Base-by-base conservation (phyloP, 2,113 vertebrate genomes). In the Tangachromis dhanisi region DNA sequence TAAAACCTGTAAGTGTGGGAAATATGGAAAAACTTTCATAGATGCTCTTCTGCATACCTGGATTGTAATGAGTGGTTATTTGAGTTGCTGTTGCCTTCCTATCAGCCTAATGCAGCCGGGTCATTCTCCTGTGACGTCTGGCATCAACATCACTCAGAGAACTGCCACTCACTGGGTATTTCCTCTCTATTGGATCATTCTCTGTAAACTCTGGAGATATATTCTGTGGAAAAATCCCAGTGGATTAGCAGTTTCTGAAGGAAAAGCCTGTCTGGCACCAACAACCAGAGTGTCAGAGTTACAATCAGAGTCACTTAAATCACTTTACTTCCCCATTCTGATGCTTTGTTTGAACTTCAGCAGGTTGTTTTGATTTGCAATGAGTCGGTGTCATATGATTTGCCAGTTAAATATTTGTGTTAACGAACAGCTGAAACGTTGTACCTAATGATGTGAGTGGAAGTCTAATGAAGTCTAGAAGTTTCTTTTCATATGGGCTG, bases 41-140 rank as follows among this genome's bases (percentile, higher is more conserved):
- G 61, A 38, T 38, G 61, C 61, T 68, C 33, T 38, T 38, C 61
- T 13, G 11, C 61, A 68, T 68, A 68, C 19, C 61, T 68, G 35
- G 61, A 68, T 38, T 68, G 61, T 68, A 38, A 38, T 21, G 19
- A 68, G 61, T 38, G 0, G 33, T 68, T 21, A 38, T 38, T 68
- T 68, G 61, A 68, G 33, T 68, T 68, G 61, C 61, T 68, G 61
- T 68, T 68, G 61, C 61, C 61, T 68, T 68, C 61, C 61, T 38
- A 68, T 68, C 61, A 66, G 33, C 33, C 33, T 66, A 66, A 38
- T 38, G 19, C 61, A 13, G 61, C 61, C 10, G 6, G 10, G 19
- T 13, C 33, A 68, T 21, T 68, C 33, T 68, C 61, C 19, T 68
- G 61, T 68, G 61, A 68, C 4, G 4, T 38, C 33, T 68, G 61